phyloP scores from a whole-genome alignment of 2,797 vertebrate genomes.

The Anguilla pacifica region DNA sequence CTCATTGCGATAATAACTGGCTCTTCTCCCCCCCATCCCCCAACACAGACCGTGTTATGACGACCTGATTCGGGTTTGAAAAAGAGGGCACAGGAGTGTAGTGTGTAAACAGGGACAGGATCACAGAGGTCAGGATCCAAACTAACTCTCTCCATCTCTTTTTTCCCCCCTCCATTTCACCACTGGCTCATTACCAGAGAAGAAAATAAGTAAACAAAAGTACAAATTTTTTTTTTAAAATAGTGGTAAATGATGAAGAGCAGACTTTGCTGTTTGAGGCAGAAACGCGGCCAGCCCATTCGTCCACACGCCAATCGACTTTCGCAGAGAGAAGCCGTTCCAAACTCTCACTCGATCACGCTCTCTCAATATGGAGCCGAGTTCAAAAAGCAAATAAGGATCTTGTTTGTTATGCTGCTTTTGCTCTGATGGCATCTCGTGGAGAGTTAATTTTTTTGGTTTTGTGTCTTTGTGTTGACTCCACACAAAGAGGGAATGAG shows the following conservation, averaged over 20 bases:
- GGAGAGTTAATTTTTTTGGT: not conserved
- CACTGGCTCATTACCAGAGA: not conserved
- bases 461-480: no score
- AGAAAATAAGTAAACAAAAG: not conserved
- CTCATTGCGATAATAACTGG: not conserved
- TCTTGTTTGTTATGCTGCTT: no score
- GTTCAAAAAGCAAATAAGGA: not conserved
- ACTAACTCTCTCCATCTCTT: not conserved
- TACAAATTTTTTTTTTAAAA: no score
- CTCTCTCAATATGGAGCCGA: not conserved
- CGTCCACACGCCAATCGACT: not conserved
- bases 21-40: not conserved
- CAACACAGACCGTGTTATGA: not conserved
- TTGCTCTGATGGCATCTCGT: not conserved
- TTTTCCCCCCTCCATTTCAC: not conserved
- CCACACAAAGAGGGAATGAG: no score
- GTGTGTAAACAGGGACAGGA: not conserved
- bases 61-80: not conserved
- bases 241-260: conserved; percentile 75
- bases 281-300: not conserved
- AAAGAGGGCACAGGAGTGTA: not conserved
- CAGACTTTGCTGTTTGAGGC: conserved; percentile 44
- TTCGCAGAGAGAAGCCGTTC: not conserved
- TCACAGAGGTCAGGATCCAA: not conserved
- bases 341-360: not conserved